Evolutionary conservation across 2,888 invertebrate species (phyloP), one percentile per base, ranked within the genome.

Genomic region (Mythimna impura): DNA sequence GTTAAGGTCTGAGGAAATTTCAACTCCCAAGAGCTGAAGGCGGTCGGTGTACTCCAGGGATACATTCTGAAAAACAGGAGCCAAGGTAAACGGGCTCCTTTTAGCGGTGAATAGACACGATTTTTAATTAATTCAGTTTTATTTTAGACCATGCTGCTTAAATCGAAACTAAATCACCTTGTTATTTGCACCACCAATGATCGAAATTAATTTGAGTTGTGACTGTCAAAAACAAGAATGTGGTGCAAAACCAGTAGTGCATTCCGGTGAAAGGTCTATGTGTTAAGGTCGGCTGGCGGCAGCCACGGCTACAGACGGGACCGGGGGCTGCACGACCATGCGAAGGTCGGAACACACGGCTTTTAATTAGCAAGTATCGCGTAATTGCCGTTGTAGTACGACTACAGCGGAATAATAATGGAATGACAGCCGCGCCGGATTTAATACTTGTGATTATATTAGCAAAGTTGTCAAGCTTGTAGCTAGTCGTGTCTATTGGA

Each of bases 181-280:
- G 71, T 58, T 54, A 22, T 57, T 66, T 60, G 50, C 22, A n/a
- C 22, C n/a, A 47, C 58, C 40, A 61, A 22, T 70, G 64, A 78
- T 73, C 52, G 79, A 66, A 70, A 70, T 65, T 40, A 67, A 36
- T 66, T 80, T 62, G 30, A 74, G 68, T 67, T 67, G 69, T 73
- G 81, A 60, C 72, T 68, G 66, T 47, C 58, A 65, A 65, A 67
- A 72, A 65, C 66, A 73, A 78, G 73, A 84, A 84, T 86, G 81
- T 77, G 64, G 76, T 72, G 74, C 72, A 67, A 57, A 76, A 82
- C 76, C 58, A 57, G 79, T 76, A 70, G 76, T 84, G 71, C 65
- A 78, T 74, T 82, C 69, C 80, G 83, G 89, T 87, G 90, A 91
- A 91, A 91, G 90, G 90, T 84, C 80, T 76, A 65, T 47, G 69